Evolutionary conservation across 2,888 invertebrate genomes (phyloP).

Genomic region (Heliconius ethilla): DNA sequence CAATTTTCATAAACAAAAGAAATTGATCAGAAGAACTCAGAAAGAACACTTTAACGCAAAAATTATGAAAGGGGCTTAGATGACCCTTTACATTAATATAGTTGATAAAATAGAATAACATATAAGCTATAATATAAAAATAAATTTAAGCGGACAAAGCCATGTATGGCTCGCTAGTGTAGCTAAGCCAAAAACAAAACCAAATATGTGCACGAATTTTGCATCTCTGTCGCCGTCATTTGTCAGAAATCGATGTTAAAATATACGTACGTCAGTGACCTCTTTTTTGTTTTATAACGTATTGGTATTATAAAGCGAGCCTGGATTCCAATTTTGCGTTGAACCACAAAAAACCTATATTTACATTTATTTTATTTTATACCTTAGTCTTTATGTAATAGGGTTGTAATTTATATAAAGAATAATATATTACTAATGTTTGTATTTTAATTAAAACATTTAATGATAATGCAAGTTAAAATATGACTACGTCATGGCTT

Average conservation of each 20-base stretch:
- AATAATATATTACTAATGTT: not conserved
- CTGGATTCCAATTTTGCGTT: slow-evolving; percentile 30
- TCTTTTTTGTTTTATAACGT: slow-evolving; percentile 30
- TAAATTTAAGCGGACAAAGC: not conserved
- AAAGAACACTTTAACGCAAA: no score
- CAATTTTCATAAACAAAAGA: no score
- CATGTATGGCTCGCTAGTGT: not conserved
- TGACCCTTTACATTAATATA: no score
- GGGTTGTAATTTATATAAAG: not conserved
- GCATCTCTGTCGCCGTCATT: not conserved
- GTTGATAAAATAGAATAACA: no score
- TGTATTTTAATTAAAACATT: slow-evolving; percentile 7
- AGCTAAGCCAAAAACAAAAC: not conserved
- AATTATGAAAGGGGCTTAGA: no score
- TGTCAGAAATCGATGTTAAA: slow-evolving; percentile 26
- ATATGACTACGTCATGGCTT: not conserved
- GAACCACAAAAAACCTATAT: slow-evolving; percentile 26
- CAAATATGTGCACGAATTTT: not conserved
- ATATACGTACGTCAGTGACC: slow-evolving; percentile 30
- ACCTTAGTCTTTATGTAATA: not conserved
- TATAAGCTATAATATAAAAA: not conserved
- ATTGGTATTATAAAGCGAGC: slow-evolving; percentile 34
- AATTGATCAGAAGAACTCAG: no score
- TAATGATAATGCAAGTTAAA: not conserved
- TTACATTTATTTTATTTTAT: not conserved